Base-by-base conservation (phyloP, 2,797 vertebrate species). In the Numenius phaeopus region DNA sequence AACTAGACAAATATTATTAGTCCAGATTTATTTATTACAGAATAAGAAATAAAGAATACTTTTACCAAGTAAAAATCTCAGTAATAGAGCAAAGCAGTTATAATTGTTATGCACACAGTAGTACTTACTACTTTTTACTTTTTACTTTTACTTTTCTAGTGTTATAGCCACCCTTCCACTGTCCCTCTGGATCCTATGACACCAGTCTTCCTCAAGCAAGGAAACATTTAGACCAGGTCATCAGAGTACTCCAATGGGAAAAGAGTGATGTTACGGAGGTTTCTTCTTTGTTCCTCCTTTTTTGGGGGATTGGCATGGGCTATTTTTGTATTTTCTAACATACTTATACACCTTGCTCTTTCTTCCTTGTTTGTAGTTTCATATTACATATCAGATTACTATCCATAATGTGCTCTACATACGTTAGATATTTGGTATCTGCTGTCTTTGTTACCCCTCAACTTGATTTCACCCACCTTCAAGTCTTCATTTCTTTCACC, bases 301-400 rank as follows among this genome's bases (percentile, higher is more conserved):
- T 4, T 8, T 0, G 1, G 4, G 4, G 7, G 8, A 69, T 11
- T 58, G 5, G 0, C 11, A 26, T 24, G 4, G 4, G 7, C 1
- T 58, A 27, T 50, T 83, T 80, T 61, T 59, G 2, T 32, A 32
- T 73, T 87, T 96, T 39, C 13, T 66, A 59, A 22, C 4, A 13
- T 29, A 4, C 2, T 42, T 58, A 9, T 10, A 9, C 5, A 23
- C 0, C 7, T 64, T 88, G 5, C 1, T 66, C 9, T 50, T 77
- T 52, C 3, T 61, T 81, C 7, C 4, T 67, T 37, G 5, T 27
- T 85, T 69, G 11, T 5, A 52, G 11, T 6, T 46, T 55, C 32
- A 7, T 17, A 6, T 44, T 61, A 37, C 10, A 24, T 22, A 2
- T 10, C 7, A 29, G 14, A 14, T 78, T 52, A 62, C 11, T 70